phyloP scores from a whole-genome alignment of 2,113 vertebrate genomes.

The Pleuronectes platessa region DNA sequence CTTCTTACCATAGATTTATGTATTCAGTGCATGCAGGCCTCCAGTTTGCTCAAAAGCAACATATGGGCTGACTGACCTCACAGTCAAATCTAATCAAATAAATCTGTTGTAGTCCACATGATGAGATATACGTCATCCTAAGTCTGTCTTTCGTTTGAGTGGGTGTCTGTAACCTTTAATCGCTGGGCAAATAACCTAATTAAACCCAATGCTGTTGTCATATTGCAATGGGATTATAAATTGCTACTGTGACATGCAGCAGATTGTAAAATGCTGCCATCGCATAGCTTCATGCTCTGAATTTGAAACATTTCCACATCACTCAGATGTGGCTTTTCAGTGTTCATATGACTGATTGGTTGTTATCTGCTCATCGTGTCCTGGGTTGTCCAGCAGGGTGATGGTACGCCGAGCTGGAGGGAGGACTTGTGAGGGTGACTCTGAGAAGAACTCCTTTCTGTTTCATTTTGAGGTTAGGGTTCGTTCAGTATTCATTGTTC shows the following conservation, averaged over 20 bases:
- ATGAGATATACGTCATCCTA: slow-evolving; percentile 32
- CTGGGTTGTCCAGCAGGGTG: not conserved
- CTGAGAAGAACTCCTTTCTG: not conserved
- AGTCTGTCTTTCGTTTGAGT: slow-evolving; percentile 20
- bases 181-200: slow-evolving; percentile 41
- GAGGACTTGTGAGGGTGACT: not conserved
- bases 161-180: slow-evolving; percentile 40
- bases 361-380: slow-evolving; percentile 11
- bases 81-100: slow-evolving; percentile 53
- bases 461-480: not conserved
- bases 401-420: not conserved
- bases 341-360: slow-evolving; percentile 1
- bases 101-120: slow-evolving; percentile 53
- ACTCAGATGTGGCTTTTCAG: slow-evolving; percentile 10
- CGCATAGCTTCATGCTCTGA: slow-evolving; percentile 11
- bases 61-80: slow-evolving; percentile 52
- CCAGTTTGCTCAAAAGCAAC: slow-evolving; percentile 46
- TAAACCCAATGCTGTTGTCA: slow-evolving; percentile 47
- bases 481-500: not conserved
- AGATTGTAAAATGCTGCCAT: slow-evolving; percentile 40
- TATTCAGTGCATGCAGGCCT: slow-evolving; percentile 9
- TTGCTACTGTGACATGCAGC: slow-evolving; percentile 33
- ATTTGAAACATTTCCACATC: not conserved
- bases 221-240: slow-evolving; percentile 25
- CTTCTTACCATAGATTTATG: slow-evolving; percentile 49